Percentiles rank a stretch among this genome's conserved stretches.
Conservation (phyloP, 2,888 invertebrate species). For the Tetragonisca angustula region DNA sequence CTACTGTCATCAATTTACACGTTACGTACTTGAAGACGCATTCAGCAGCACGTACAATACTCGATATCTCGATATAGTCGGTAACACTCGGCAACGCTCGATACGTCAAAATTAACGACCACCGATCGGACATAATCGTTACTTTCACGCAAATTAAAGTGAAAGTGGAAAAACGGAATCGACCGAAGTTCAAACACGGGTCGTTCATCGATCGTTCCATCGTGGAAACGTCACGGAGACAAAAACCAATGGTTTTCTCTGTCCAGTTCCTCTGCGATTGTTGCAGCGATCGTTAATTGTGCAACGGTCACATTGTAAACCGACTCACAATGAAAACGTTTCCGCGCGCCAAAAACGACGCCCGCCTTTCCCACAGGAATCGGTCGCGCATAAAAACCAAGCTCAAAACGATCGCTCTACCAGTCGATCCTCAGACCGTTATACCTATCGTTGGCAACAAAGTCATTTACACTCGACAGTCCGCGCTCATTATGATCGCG, state of each 20-base stretch:
- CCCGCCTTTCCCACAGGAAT: conserved; percentile 64
- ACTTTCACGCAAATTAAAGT: conserved; percentile 10
- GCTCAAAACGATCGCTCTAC: conserved; percentile 64
- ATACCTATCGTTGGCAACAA: conserved; percentile 58
- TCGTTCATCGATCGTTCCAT: not conserved
- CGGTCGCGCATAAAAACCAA: conserved; percentile 64
- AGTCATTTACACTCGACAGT: conserved; percentile 68
- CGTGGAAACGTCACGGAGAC: not conserved
- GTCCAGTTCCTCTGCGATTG: conserved; percentile 1
- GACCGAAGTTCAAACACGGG: not conserved
- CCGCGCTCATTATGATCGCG: conserved; percentile 63
- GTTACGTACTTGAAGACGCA: not conserved
- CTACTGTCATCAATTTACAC: not conserved
- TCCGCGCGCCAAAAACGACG: conserved; percentile 48
- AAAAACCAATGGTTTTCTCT: conserved; percentile 17
- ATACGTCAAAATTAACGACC: not conserved
- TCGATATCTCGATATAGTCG: not conserved
- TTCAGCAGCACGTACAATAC: not conserved
- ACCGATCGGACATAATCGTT: not conserved
- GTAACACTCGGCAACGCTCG: not conserved
- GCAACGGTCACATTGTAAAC: conserved; percentile 53
- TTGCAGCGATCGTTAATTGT: conserved; percentile 45
- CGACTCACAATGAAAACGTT: conserved; percentile 48
- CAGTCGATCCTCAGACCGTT: conserved; percentile 61
- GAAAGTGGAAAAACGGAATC: not conserved